These are phyloP conservation scores for Lophius piscatorius DNA, from an alignment of 2,113 vertebrate genomes.

Conservation along the genomic window DNA sequence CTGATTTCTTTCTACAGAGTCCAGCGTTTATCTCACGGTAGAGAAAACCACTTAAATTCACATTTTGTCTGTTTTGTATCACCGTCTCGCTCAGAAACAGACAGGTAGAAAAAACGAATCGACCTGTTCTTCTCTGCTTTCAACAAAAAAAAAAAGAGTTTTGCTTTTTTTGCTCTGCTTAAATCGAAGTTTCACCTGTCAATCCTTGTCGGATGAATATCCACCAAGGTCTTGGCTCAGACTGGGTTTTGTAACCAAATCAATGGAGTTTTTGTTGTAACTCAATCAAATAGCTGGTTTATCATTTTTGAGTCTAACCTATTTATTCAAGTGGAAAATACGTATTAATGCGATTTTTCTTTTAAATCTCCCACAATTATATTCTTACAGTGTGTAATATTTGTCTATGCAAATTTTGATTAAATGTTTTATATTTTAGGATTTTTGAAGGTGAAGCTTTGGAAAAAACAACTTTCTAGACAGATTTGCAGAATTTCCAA, in stretches of 20 bases:
- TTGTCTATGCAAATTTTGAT: too few relatives aligned
- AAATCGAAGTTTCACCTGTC: conserved; percentile 21
- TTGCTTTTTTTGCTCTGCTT: conserved; percentile 9
- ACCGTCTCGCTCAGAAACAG: conserved; percentile 4
- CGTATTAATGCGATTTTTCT: too few relatives aligned
- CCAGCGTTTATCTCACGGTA: too few relatives aligned
- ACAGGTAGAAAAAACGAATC: conserved; percentile 25
- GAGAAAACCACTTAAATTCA: conserved; percentile 12
- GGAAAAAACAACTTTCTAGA: too few relatives aligned
- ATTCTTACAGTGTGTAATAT: too few relatives aligned
- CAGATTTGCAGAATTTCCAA: too few relatives aligned
- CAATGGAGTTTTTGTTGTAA: conserved; percentile 36
- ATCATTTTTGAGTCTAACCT: too few relatives aligned
- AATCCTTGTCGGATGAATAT: conserved; percentile 45
- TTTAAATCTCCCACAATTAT: too few relatives aligned
- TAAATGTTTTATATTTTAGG: too few relatives aligned
- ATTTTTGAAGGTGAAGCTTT: too few relatives aligned
- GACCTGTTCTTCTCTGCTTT: conserved; percentile 16
- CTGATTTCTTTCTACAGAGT: too few relatives aligned
- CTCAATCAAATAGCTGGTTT: conserved; percentile 37
- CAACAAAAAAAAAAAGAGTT: conserved; percentile 6
- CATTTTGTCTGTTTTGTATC: conserved; percentile 7
- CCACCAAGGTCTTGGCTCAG: conserved; percentile 20
- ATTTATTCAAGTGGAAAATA: too few relatives aligned
- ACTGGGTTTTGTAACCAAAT: conserved; percentile 42